A percentile compares a stretch with the other conserved stretches of the same genome.
Conservation (phyloP, 2,888 invertebrate species). For the Thumatha senex region DNA sequence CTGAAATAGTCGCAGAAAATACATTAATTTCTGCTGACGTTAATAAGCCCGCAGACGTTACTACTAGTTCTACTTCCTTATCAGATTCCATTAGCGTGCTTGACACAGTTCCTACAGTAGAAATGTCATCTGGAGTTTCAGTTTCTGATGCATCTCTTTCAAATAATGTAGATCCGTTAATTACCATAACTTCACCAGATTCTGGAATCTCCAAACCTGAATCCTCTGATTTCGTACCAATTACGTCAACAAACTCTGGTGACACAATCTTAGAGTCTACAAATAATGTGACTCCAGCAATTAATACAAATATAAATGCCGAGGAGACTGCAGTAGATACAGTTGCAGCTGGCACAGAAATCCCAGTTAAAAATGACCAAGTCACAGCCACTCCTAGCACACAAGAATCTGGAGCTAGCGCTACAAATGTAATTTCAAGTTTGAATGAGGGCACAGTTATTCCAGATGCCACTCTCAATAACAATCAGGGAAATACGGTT, state of each 20-base stretch:
- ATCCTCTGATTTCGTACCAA: neutral
- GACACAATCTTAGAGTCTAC: no score
- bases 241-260: neutral
- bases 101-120: neutral
- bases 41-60: neutral
- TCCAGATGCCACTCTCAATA: neutral
- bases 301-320: neutral
- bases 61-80: neutral
- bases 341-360: neutral
- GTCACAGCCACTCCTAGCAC: neutral
- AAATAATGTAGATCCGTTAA: neutral
- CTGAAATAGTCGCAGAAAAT: neutral
- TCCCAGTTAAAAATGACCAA: neutral
- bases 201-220: neutral
- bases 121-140: neutral
- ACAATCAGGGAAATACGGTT: neutral
- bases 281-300: neutral
- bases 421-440: neutral
- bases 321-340: neutral
- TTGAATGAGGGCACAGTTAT: neutral
- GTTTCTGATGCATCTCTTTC: neutral
- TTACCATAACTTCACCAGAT: neutral
- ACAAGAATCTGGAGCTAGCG: neutral
- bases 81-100: neutral
- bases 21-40: neutral